Evolutionary conservation across 2,113 vertebrate species (phyloP).

Genomic region (Nansenia antarctica): DNA sequence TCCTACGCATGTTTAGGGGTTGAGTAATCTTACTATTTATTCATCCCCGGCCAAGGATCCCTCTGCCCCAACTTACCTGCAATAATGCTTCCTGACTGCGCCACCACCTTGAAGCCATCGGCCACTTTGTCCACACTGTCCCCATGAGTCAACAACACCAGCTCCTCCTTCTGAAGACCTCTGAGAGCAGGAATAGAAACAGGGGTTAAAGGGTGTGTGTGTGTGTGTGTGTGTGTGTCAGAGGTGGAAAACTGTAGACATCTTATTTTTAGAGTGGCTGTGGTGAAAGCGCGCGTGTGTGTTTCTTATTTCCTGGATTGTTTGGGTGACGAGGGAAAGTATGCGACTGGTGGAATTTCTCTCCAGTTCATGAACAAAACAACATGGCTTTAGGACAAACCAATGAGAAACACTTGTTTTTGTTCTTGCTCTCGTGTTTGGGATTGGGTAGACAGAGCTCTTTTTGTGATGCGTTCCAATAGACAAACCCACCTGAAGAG

Average conservation of each 20-base stretch:
- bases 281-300: too few species aligned
- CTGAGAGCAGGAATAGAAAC: slow-evolving; percentile 66
- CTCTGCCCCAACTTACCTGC: slow-evolving; percentile 80
- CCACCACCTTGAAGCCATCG: slow-evolving; percentile 97
- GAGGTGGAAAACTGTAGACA: slow-evolving; percentile 17
- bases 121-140: slow-evolving; percentile 99
- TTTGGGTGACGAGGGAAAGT: slow-evolving; percentile 14
- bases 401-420: not conserved
- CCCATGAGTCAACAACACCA: slow-evolving; percentile 94
- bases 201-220: not conserved
- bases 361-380: slow-evolving; percentile 21
- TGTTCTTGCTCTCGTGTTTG: too few species aligned
- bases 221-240: not conserved
- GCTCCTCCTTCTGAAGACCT: slow-evolving; percentile 96
- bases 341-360: slow-evolving; percentile 16
- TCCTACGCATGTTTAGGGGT: too few species aligned
- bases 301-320: slow-evolving; percentile 18
- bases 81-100: slow-evolving; percentile 94
- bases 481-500: slow-evolving; percentile 85
- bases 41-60: not conserved
- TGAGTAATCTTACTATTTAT: not conserved
- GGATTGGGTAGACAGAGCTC: not conserved
- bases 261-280: slow-evolving; percentile 36
- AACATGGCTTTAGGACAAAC: slow-evolving; percentile 12
- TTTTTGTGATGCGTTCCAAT: not conserved